These are phyloP conservation scores for Sinonovacula constricta DNA, from an alignment of 1,140 invertebrate species.

Conservation along the genomic window DNA sequence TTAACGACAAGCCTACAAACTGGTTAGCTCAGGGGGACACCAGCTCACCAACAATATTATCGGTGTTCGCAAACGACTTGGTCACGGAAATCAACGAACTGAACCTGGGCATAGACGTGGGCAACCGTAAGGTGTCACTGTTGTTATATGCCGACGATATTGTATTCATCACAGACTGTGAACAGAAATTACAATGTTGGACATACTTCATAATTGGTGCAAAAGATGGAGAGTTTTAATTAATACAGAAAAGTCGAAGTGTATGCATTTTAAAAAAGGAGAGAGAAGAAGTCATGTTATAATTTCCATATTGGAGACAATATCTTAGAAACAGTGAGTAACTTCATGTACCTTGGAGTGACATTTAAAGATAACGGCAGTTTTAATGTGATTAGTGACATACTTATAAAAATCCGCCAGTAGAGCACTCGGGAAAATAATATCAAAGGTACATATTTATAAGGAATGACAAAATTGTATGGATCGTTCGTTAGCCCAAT, in stretches of 20 bases:
- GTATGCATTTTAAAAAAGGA: conserved; percentile 1
- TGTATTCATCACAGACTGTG: conserved; percentile 13
- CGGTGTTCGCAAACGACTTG: conserved; percentile 49
- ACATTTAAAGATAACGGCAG: not conserved
- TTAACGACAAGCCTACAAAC: conserved; percentile 27
- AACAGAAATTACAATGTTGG: conserved; percentile 16
- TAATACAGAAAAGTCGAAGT: conserved; percentile 33
- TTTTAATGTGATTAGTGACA: conserved; percentile 22
- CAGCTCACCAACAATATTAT: conserved; percentile 51
- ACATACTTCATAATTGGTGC: not conserved
- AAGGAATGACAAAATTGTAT: conserved; percentile 46
- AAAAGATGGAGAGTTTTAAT: conserved; percentile 17
- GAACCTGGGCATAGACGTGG: conserved; percentile 28
- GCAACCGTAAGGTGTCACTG: conserved; percentile 11
- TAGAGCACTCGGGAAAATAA: conserved; percentile 33
- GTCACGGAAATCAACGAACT: conserved; percentile 30
- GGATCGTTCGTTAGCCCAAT: conserved; percentile 41
- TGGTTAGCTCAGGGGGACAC: conserved; percentile 53
- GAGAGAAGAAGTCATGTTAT: not conserved
- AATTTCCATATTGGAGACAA: conserved; percentile 17
- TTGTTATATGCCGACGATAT: conserved; percentile 49
- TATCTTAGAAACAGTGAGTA: conserved; percentile 16
- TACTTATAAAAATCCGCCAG: conserved; percentile 27
- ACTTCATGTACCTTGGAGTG: conserved; percentile 30
- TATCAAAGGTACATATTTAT: too few species aligned